A percentile compares a stretch with the other conserved stretches of the same genome.
Conservation (phyloP, 2,797 vertebrate genomes). For the Prunella strophiata region DNA sequence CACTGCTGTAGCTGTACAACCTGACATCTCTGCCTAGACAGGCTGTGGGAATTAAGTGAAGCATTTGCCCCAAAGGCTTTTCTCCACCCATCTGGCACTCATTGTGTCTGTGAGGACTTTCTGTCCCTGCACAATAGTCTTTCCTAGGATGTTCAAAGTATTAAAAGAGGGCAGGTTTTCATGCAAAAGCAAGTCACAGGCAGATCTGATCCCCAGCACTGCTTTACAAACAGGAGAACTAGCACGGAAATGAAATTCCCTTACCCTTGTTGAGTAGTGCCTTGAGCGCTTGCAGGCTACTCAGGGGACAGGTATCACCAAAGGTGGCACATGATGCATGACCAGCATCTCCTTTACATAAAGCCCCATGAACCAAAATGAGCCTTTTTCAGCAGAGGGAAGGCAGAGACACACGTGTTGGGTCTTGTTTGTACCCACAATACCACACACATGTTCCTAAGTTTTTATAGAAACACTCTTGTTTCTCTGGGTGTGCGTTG, state of each 20-base stretch:
- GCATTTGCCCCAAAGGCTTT: background rate
- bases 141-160: background rate
- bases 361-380: rapidly evolving
- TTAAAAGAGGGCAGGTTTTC: background rate
- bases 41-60: background rate
- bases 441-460: background rate
- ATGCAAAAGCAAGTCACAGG: background rate
- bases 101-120: background rate
- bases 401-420: background rate
- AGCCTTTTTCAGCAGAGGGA: background rate
- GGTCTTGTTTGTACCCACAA: conserved; percentile 15
- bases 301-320: background rate
- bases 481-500: background rate
- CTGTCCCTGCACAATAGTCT: background rate
- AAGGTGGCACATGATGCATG: background rate
- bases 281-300: rapidly evolving
- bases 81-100: background rate
- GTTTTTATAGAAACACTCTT: conserved; percentile 42
- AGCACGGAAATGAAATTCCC: background rate
- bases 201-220: background rate
- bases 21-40: background rate
- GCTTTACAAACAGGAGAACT: background rate
- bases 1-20: background rate
- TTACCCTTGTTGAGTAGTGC: background rate
- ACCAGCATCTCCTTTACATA: background rate